A percentile compares a stretch with the other conserved stretches of the same genome.
phyloP scores from a whole-genome alignment of 2,888 invertebrate species.

The Liodrosophila aerea region DNA sequence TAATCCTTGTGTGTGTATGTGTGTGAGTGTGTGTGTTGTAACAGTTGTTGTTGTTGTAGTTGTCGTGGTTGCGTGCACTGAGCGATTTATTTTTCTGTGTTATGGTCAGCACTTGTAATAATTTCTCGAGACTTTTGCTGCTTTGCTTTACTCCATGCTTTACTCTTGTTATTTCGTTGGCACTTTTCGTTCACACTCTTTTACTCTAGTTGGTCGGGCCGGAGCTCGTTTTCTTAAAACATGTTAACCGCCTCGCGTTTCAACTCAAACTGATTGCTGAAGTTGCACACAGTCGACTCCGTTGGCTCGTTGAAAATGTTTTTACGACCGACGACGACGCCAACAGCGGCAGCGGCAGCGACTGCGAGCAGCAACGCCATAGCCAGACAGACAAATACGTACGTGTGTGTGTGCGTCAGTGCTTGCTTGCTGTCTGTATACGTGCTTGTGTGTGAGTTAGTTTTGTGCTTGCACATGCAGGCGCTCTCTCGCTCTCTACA shows the following conservation, averaged over 20 bases:
- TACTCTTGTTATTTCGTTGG: too few species aligned
- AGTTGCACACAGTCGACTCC: constrained; percentile 79
- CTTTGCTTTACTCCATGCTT: too few species aligned
- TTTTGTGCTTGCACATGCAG: constrained; percentile 34
- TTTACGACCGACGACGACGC: constrained; percentile 60
- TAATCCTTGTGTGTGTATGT: constrained; percentile 54
- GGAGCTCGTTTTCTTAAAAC: constrained; percentile 80
- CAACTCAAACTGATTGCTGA: constrained; percentile 82
- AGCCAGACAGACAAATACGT: constrained; percentile 45
- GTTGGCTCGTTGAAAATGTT: constrained; percentile 80
- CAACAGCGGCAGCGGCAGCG: constrained; percentile 27
- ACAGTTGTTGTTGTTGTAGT: constrained; percentile 14
- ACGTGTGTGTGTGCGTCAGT: constrained; percentile 14
- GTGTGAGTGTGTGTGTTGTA: constrained; percentile 6
- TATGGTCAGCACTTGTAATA: too few species aligned
- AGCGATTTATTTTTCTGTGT: constrained; percentile 31
- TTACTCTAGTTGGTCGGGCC: constrained; percentile 16
- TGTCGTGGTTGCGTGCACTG: constrained; percentile 47
- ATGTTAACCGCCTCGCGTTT: constrained; percentile 82
- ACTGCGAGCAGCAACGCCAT: constrained; percentile 12
- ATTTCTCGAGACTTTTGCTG: constrained; percentile 4
- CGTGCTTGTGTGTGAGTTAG: constrained; percentile 19
- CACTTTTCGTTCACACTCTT: too few species aligned
- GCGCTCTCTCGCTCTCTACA: constrained; percentile 45
- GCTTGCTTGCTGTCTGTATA: constrained; percentile 7